Evolutionary conservation across 2,113 vertebrate genomes (phyloP), one percentile per base, ranked within the genome.

Genomic region (Gavialis gangeticus): DNA sequence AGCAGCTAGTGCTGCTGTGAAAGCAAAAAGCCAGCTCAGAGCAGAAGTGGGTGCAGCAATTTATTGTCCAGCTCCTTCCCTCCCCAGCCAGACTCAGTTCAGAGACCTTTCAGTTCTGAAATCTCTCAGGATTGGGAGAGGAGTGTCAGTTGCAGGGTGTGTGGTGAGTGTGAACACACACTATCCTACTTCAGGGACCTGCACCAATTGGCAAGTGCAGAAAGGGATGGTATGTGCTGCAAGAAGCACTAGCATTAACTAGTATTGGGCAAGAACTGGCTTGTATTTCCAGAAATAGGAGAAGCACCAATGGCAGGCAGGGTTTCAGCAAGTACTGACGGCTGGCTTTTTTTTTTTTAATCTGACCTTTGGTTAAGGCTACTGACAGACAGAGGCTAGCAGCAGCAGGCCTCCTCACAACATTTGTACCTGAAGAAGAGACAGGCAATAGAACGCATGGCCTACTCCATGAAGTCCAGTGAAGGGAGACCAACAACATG

Each of bases 41-140:
- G 2, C 0, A 0, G 2, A 11, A 2, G 0, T 2, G 2, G 5
- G 1, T 1, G 3, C 4, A 2, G n/a, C 37, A 86, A 13, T 13
- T 46, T 46, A 46, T 46, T 46, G 46, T 77, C 55, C 55, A 56
- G 25, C 55, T 37, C 75, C 24, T 25, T 54, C 75, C 46, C 25
- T 28, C 19, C 67, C 30, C 54, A 55, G 24, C 24, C 17, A 30
- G 55, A n/a, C 55, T 57, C 46, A 25, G 15, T 27, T 55, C 15
- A 25, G 14, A 19, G 75, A n/a, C 15, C 54, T 10, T 21, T 28
- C 13, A 66, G 11, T 14, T n/a, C 63, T 66, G 27, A 28, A 28
- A 28, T 7, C 28, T 6, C 69, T 37, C 69, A 37, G 30, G 21
- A n/a, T 46, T 30, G 11, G 34, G 12, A 73, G 21, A 46, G 69